Percentiles rank a stretch among this genome's conserved stretches.
Evolutionary conservation across 92 coral and sea anemone genomes (phyloP).

Genomic region (Pocillopora meandrina): DNA sequence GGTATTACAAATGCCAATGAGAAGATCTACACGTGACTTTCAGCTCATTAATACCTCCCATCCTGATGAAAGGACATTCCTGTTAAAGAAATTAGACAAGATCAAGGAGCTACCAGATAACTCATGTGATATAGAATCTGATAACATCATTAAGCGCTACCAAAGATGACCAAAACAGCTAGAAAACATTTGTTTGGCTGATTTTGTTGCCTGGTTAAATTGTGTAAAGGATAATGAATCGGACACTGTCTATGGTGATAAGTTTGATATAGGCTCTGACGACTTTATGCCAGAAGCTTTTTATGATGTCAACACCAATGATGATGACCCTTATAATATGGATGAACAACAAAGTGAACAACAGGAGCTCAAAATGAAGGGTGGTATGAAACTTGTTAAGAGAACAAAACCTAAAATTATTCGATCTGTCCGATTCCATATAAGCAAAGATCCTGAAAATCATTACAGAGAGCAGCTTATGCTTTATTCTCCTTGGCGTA

Average conservation of each 20-base stretch:
- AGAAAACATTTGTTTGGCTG: constrained; percentile 66
- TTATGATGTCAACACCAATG: constrained; percentile 24
- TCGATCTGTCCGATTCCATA: constrained; percentile 58
- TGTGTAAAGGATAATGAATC: constrained; percentile 40
- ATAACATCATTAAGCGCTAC: constrained; percentile 60
- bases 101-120: constrained; percentile 66
- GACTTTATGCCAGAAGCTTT: constrained; percentile 54
- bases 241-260: not conserved
- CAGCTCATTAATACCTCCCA: constrained; percentile 71
- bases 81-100: constrained; percentile 54
- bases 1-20: constrained; percentile 74
- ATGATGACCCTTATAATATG: constrained; percentile 31
- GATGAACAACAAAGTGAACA: constrained; percentile 10
- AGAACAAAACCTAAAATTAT: constrained; percentile 58
- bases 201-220: constrained; percentile 75
- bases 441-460: constrained; percentile 55
- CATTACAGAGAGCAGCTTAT: constrained; percentile 52
- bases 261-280: constrained; percentile 17
- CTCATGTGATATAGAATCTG: constrained; percentile 71
- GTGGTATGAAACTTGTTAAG: constrained; percentile 64
- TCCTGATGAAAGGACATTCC: constrained; percentile 73
- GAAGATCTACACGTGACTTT: constrained; percentile 57
- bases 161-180: constrained; percentile 65
- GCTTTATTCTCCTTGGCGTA: constrained; percentile 65
- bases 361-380: constrained; percentile 22